These are phyloP conservation scores for Nowickia ferox DNA, from an alignment of 2,888 invertebrate genomes.

Conservation along the genomic window DNA sequence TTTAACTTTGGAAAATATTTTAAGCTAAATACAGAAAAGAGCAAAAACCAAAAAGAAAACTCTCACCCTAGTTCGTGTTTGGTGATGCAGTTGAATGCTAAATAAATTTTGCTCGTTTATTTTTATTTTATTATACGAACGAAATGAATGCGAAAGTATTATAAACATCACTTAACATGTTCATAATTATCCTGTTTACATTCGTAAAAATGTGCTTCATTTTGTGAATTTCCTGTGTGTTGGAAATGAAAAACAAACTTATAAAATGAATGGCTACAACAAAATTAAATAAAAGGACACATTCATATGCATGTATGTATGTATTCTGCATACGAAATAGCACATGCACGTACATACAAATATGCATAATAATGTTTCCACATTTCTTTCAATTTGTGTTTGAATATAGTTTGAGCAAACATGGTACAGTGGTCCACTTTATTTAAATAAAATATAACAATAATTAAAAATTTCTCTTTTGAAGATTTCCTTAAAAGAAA, in stretches of 20 bases:
- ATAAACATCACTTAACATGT: constrained; percentile 71
- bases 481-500: too few relatives aligned
- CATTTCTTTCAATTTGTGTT: background rate
- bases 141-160: constrained; percentile 51
- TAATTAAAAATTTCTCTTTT: too few relatives aligned
- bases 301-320: background rate
- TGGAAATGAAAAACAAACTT: constrained; percentile 28
- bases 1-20: background rate
- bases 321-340: too few relatives aligned
- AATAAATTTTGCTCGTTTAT: constrained; percentile 41
- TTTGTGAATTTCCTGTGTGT: constrained; percentile 61
- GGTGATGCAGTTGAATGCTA: background rate
- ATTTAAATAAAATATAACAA: too few relatives aligned
- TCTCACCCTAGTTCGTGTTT: background rate
- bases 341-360: background rate
- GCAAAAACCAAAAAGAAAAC: background rate
- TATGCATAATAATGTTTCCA: constrained; percentile 3
- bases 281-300: constrained; percentile 3
- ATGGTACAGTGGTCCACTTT: background rate
- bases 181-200: constrained; percentile 76
- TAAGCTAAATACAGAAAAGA: background rate
- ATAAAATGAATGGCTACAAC: constrained; percentile 19
- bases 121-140: constrained; percentile 45
- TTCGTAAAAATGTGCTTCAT: constrained; percentile 64
- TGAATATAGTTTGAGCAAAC: constrained; percentile 7